Conservation (phyloP, 2,113 vertebrate species). For the Poecilia latipinna region DNA sequence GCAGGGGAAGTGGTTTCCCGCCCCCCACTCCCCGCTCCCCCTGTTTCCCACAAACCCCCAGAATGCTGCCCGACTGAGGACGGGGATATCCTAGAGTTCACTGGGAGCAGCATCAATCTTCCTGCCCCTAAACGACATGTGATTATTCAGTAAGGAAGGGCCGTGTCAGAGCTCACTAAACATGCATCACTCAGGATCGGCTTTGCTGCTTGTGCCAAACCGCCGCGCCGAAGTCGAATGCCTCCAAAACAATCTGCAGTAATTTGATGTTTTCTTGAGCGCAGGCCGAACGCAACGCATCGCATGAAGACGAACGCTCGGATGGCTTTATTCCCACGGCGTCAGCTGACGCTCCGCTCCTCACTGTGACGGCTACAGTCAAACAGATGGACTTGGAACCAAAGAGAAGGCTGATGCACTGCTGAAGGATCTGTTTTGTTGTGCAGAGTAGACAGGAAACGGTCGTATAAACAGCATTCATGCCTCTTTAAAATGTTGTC, state of each 20-base stretch:
- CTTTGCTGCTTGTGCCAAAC: slow-evolving; percentile 60
- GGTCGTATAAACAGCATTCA: not conserved
- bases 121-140: slow-evolving; percentile 57
- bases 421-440: not conserved
- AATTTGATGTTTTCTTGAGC: slow-evolving; percentile 66
- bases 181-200: slow-evolving; percentile 39
- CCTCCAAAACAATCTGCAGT: slow-evolving; percentile 67
- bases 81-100: slow-evolving; percentile 79
- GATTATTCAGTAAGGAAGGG: slow-evolving; percentile 67
- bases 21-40: slow-evolving; percentile 3
- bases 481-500: not conserved
- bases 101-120: slow-evolving; percentile 75
- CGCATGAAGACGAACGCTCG: slow-evolving; percentile 54
- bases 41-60: slow-evolving; percentile 74
- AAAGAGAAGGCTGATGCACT: not conserved
- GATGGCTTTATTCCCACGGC: slow-evolving; percentile 46
- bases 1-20: slow-evolving; percentile 77
- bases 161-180: slow-evolving; percentile 61
- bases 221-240: slow-evolving; percentile 53
- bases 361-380: slow-evolving; percentile 26
- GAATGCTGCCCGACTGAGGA: slow-evolving; percentile 64
- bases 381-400: not conserved
- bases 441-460: not conserved
- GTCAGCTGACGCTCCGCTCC: slow-evolving; percentile 18
- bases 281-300: slow-evolving; percentile 52